phyloP scores from a whole-genome alignment of 1,140 invertebrate genomes.

The Bursaphelenchus mucronatus region DNA sequence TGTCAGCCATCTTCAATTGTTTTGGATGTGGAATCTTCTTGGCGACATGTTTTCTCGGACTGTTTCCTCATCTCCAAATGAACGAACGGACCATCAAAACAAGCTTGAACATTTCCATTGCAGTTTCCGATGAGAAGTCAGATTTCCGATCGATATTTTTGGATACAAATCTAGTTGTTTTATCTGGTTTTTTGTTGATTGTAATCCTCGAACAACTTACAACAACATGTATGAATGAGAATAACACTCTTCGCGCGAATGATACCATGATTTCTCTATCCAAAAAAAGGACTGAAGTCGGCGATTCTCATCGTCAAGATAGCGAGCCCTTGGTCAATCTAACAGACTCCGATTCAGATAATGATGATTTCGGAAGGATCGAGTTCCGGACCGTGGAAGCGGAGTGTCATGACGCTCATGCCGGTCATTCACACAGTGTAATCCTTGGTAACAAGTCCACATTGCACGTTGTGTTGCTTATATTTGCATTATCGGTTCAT shows the following conservation, averaged over 20 bases:
- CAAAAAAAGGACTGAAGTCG: no score
- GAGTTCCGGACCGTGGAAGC: conserved; percentile 20
- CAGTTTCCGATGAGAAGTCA: background rate
- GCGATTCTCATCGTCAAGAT: conserved; percentile 1
- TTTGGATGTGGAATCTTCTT: conserved; percentile 62
- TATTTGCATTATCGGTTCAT: conserved; percentile 62
- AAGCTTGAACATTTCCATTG: conserved; percentile 5
- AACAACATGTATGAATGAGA: no score
- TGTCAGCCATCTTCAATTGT: conserved; percentile 58
- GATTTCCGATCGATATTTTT: conserved; percentile 15
- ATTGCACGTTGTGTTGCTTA: conserved; percentile 57
- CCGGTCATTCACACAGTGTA: conserved; percentile 41
- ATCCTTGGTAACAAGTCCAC: conserved; percentile 43
- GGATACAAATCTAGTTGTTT: conserved; percentile 23
- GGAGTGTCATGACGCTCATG: conserved; percentile 8
- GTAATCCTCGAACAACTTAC: conserved; percentile 27
- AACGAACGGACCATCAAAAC: conserved; percentile 18
- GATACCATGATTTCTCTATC: no score
- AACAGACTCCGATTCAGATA: conserved; percentile 19
- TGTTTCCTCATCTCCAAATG: conserved; percentile 29
- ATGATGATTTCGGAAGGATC: conserved; percentile 25
- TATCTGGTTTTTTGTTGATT: conserved; percentile 26
- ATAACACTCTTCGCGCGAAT: no score
- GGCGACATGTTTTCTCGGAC: conserved; percentile 59
- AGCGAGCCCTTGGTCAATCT: conserved; percentile 25